A percentile compares a stretch with the other conserved stretches of the same genome.
These are phyloP conservation scores for Crossaster papposus DNA, from an alignment of 53 echinoderm and acorn worm species.

Conservation along the genomic window DNA sequence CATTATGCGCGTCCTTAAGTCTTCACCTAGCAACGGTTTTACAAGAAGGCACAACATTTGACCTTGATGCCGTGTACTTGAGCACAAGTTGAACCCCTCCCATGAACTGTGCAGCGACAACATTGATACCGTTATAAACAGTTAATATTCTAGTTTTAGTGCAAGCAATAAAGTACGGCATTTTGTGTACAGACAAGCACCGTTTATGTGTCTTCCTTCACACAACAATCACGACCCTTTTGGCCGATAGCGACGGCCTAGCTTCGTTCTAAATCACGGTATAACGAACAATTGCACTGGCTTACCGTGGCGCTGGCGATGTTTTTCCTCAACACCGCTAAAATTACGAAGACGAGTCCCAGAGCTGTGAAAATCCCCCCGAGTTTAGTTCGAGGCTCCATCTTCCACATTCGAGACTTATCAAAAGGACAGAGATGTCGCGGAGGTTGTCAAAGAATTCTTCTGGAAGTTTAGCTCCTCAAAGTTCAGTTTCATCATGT, in stretches of 20 bases:
- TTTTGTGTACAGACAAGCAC: too few relatives aligned
- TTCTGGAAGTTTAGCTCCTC: slow-evolving; percentile 25
- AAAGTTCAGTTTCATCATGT: slow-evolving; percentile 46
- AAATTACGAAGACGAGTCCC: slow-evolving; percentile 36
- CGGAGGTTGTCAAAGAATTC: slow-evolving; percentile 15
- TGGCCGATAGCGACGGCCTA: not conserved
- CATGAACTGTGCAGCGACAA: not conserved
- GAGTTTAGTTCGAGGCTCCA: not conserved
- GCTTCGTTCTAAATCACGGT: not conserved
- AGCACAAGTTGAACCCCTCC: not conserved
- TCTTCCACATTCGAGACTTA: slow-evolving; percentile 1
- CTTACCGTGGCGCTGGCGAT: slow-evolving; percentile 44
- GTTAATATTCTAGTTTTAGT: too few relatives aligned
- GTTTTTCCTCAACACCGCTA: slow-evolving; percentile 40
- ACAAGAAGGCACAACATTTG: not conserved
- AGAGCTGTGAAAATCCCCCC: slow-evolving; percentile 28
- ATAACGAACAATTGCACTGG: not conserved
- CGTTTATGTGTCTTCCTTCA: too few relatives aligned
- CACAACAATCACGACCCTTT: not conserved
- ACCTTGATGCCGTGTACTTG: not conserved
- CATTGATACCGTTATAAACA: too few relatives aligned
- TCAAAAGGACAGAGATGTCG: slow-evolving; percentile 18
- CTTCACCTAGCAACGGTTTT: slow-evolving; percentile 18
- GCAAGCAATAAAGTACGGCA: too few relatives aligned
- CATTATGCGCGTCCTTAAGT: not conserved